Base-by-base conservation (phyloP, 2,888 invertebrate genomes). In the Bhutanitis thaidina region DNA sequence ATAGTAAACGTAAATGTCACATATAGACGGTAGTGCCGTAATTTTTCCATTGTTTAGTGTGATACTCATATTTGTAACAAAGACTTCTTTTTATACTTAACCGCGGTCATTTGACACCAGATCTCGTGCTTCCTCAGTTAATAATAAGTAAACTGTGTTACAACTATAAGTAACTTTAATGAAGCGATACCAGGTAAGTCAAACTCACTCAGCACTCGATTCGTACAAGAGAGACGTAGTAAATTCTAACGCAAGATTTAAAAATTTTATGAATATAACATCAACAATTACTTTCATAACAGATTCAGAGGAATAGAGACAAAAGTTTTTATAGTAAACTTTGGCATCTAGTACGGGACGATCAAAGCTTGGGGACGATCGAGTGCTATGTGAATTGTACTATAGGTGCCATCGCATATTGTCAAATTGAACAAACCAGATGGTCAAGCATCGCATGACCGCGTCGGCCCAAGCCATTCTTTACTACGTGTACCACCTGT, bases 401-500 rank as follows among this genome's bases (percentile, higher is more conserved):
- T 43, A 57, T 62, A 53, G 53, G 60, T 53, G 59, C 65, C 59
- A 65, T 62, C 63, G 58, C 58, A 66, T 58, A 75, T 71, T 61
- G 58, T 59, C 66, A 75, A 79, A 78, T 71, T 68, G 69, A 78
- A 85, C 85, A 84, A 84, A 85, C 84, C 84, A 73, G 76, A 71
- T 74, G 81, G 78, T 81, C 83, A 84, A 78, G 78, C 77, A 72
- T 77, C 76, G 77, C 72, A 76, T 76, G 79, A 80, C 80, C 81
- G 71, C 77, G 62, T 65, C 75, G 69, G 74, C 66, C 74, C 78
- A 71, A 77, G 69, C 69, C 63, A 68, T 52, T 51, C 61, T 62
- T 67, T 74, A 76, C 71, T 74, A 77, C 65, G 75, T 66, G 71
- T 69, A 73, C 75, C 75, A 85, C 85, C 85, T 85, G 85, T 62